phyloP scores from a whole-genome alignment of 2,888 invertebrate genomes.

The Lysandra coridon region DNA sequence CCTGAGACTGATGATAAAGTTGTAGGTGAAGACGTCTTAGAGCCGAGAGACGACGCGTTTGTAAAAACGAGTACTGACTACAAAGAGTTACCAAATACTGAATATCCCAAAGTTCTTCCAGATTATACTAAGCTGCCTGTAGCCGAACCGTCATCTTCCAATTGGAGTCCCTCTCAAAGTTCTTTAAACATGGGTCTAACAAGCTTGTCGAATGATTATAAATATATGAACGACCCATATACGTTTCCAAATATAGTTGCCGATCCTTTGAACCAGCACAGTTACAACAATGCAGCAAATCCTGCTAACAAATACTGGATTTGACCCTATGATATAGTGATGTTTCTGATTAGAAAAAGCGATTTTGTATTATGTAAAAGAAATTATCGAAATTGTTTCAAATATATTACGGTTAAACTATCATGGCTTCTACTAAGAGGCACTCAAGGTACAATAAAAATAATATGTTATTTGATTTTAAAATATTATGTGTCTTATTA shows the following conservation, averaged over 20 bases:
- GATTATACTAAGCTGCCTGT: slow-evolving; percentile 73
- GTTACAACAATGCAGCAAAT: slow-evolving; percentile 70
- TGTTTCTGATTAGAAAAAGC: neutral
- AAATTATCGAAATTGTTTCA: neutral
- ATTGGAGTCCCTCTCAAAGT: slow-evolving; percentile 76
- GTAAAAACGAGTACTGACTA: slow-evolving; percentile 67
- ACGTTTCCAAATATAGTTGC: slow-evolving; percentile 66
- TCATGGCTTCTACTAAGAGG: neutral
- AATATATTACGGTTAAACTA: slow-evolving; percentile 27
- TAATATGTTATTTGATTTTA: neutral
- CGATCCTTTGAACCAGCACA: slow-evolving; percentile 71
- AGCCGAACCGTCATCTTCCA: slow-evolving; percentile 76
- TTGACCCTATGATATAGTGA: slow-evolving; percentile 51
- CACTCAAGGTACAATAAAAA: neutral
- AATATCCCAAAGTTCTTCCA: slow-evolving; percentile 80
- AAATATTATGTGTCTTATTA: neutral
- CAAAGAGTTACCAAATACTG: slow-evolving; percentile 70
- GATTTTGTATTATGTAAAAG: neutral
- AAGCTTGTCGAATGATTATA: slow-evolving; percentile 72
- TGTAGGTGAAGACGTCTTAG: slow-evolving; percentile 64
- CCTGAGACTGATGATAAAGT: slow-evolving; percentile 66
- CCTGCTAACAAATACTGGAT: slow-evolving; percentile 76
- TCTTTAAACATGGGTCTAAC: slow-evolving; percentile 74
- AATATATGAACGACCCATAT: slow-evolving; percentile 77
- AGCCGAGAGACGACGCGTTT: slow-evolving; percentile 67